Evolutionary conservation across 2,113 vertebrate genomes (phyloP).

Genomic region (Triplophysa tibetana): DNA sequence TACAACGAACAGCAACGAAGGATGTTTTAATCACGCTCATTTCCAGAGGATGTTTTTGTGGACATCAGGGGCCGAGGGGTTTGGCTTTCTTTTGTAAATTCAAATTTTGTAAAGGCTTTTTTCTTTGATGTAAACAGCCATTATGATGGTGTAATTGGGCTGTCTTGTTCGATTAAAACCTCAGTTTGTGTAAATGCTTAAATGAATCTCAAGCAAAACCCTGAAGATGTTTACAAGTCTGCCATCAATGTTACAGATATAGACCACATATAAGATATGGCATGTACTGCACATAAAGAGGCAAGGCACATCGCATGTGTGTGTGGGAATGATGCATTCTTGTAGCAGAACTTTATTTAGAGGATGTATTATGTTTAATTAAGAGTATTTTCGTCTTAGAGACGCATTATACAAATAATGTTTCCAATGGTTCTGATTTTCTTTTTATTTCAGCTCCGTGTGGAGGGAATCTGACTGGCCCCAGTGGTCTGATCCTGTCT

Average conservation of each 20-base stretch:
- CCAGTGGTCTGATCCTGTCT: constrained; percentile 90
- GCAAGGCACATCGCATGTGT: neutral
- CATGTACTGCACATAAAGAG: too few relatives aligned
- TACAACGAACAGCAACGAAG: neutral
- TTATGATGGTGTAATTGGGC: constrained; percentile 61
- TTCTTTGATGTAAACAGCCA: constrained; percentile 50
- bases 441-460: constrained; percentile 82
- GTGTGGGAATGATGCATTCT: too few relatives aligned
- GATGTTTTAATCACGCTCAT: neutral
- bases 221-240: constrained; percentile 9
- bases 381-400: neutral
- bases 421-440: neutral
- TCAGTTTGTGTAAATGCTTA: constrained; percentile 46
- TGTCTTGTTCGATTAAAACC: constrained; percentile 58
- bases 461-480: constrained; percentile 88
- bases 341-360: neutral
- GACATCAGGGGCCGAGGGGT: neutral
- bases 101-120: neutral
- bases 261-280: too few relatives aligned
- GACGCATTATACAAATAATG: neutral
- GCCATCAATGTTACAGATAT: too few relatives aligned
- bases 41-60: neutral
- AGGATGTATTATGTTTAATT: too few relatives aligned
- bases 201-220: constrained; percentile 37
- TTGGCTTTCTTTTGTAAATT: constrained; percentile 40